These are phyloP conservation scores for Nestor notabilis DNA, from an alignment of 2,113 vertebrate genomes.

Conservation along the genomic window DNA sequence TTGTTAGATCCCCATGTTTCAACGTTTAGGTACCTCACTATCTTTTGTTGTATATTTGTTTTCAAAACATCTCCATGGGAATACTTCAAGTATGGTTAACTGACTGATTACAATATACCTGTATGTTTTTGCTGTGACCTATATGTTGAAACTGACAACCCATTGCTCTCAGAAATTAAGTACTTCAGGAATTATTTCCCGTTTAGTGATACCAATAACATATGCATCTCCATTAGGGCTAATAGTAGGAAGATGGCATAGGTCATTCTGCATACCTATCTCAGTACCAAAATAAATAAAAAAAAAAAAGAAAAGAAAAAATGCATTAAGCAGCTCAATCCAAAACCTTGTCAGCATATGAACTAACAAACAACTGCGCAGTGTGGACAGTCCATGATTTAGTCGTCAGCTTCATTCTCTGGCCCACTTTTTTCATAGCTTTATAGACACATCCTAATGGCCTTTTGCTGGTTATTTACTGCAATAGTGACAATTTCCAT, in stretches of 20 bases:
- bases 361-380: neutral
- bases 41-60: neutral
- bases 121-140: neutral
- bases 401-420: neutral
- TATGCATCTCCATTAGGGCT: neutral
- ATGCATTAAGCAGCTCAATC: neutral
- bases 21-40: neutral
- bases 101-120: neutral
- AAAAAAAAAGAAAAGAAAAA: neutral
- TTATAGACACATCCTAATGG: neutral
- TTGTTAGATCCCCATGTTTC: neutral
- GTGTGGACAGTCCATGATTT: neutral
- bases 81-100: neutral
- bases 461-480: neutral
- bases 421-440: neutral
- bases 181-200: neutral
- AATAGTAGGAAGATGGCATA: neutral
- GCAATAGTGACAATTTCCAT: neutral
- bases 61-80: neutral
- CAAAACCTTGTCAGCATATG: neutral
- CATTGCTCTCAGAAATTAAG: neutral
- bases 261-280: neutral
- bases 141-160: neutral
- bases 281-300: rapidly evolving
- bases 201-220: neutral